These are phyloP conservation scores for Aurelia sp. DNA, from an alignment of 30 jellyfish, hydroid and myxozoan genomes.

Conservation along the genomic window DNA sequence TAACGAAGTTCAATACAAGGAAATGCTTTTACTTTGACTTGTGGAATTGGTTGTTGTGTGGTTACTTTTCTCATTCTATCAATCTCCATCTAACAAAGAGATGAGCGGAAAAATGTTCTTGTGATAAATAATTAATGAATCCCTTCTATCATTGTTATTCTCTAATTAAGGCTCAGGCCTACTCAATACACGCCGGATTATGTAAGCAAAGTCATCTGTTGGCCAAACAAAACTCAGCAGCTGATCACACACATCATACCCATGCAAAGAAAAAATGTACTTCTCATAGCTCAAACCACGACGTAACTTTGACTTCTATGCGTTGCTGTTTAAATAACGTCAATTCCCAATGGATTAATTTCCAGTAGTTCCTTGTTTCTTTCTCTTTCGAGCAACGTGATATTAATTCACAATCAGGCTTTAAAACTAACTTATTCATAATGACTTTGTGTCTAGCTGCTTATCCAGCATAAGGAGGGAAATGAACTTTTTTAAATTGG, in stretches of 20 bases:
- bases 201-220: conserved; percentile 62
- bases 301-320: conserved; percentile 10
- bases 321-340: conserved; percentile 59
- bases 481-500: neutral
- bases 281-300: conserved; percentile 6
- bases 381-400: conserved; percentile 18
- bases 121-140: conserved; percentile 51
- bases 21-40: conserved; percentile 47
- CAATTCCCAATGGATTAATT: conserved; percentile 9
- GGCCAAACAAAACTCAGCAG: conserved; percentile 65
- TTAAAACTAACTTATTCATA: neutral
- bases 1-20: neutral
- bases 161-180: conserved; percentile 59
- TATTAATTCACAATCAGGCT: conserved; percentile 24
- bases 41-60: conserved; percentile 32
- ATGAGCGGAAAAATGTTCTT: conserved; percentile 51
- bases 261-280: conserved; percentile 69
- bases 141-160: conserved; percentile 63
- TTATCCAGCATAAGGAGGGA: neutral
- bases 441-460: conserved; percentile 6
- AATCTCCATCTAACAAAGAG: conserved; percentile 21
- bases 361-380: conserved; percentile 6
- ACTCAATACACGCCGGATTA: conserved; percentile 59
- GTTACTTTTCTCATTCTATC: conserved; percentile 54
- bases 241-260: conserved; percentile 74